Evolutionary conservation across 2,113 vertebrate species (phyloP).

Genomic region (Cervus canadensis): DNA sequence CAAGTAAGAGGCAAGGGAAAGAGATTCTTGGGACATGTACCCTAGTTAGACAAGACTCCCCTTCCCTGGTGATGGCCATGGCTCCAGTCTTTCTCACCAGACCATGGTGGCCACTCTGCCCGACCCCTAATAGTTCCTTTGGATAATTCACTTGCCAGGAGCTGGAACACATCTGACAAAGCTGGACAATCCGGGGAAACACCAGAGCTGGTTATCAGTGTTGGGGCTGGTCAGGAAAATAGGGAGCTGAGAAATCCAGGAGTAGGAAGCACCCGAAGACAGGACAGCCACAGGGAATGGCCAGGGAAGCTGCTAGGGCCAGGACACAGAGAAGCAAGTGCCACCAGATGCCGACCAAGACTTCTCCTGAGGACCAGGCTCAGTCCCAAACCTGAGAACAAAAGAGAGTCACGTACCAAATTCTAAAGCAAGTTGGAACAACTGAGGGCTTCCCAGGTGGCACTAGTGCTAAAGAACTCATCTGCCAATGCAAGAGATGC

Average conservation of each 20-base stretch:
- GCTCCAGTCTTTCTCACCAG: background rate
- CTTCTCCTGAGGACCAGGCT: background rate
- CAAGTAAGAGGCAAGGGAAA: background rate
- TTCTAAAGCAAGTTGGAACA: background rate
- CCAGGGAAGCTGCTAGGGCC: background rate
- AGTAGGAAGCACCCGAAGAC: background rate
- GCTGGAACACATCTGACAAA: background rate
- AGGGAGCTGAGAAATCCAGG: background rate
- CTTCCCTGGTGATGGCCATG: background rate
- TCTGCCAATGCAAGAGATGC: background rate
- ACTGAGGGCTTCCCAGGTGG: background rate
- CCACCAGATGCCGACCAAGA: background rate
- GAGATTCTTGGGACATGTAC: background rate
- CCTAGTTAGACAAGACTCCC: background rate
- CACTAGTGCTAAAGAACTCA: background rate
- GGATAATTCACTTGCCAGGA: background rate
- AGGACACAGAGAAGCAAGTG: background rate
- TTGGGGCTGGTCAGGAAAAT: background rate
- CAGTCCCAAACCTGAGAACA: background rate
- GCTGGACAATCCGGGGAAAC: background rate
- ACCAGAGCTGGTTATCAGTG: background rate
- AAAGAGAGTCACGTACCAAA: background rate
- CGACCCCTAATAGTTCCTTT: background rate
- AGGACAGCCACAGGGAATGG: accelerated
- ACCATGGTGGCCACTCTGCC: background rate